Evolutionary conservation across 2,888 invertebrate species (phyloP).

Genomic region (Metacarcinus magister): DNA sequence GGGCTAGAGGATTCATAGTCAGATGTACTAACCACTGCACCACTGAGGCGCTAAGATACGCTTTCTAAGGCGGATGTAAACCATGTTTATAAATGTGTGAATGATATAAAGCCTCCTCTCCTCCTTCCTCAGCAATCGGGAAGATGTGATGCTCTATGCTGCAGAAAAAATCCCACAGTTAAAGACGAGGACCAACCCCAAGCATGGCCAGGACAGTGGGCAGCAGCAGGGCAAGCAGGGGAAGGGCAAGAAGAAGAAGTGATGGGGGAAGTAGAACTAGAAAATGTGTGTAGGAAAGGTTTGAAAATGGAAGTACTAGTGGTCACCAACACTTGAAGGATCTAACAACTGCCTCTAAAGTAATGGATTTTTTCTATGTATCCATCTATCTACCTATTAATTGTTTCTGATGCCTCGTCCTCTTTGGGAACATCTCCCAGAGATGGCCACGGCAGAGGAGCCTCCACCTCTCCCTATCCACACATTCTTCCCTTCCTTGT

Average conservation of each 20-base stretch:
- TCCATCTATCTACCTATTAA: too few relatives aligned
- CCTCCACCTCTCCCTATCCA: too few relatives aligned
- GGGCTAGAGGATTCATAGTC: too few relatives aligned
- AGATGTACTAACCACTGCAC: too few relatives aligned
- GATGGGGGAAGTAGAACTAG: conserved; percentile 63
- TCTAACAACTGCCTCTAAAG: neutral
- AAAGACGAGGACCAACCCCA: conserved; percentile 80
- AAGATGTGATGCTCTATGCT: conserved; percentile 74
- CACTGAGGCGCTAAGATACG: too few relatives aligned
- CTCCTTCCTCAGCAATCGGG: conserved; percentile 69
- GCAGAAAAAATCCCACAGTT: conserved; percentile 81
- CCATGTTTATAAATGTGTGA: neutral
- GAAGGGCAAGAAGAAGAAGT: conserved; percentile 83
- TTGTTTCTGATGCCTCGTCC: too few relatives aligned
- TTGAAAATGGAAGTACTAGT: neutral
- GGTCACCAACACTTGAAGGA: neutral
- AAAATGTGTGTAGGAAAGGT: neutral
- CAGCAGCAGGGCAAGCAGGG: conserved; percentile 80
- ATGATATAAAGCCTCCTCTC: neutral
- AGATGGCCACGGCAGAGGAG: too few relatives aligned
- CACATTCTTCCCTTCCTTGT: too few relatives aligned
- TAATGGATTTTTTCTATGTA: neutral
- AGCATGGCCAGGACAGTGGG: conserved; percentile 68
- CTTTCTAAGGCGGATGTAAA: too few relatives aligned
- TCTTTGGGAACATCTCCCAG: too few relatives aligned